Conservation (phyloP, 2,888 invertebrate genomes). For the Acanthococcus lagerstroemiae region DNA sequence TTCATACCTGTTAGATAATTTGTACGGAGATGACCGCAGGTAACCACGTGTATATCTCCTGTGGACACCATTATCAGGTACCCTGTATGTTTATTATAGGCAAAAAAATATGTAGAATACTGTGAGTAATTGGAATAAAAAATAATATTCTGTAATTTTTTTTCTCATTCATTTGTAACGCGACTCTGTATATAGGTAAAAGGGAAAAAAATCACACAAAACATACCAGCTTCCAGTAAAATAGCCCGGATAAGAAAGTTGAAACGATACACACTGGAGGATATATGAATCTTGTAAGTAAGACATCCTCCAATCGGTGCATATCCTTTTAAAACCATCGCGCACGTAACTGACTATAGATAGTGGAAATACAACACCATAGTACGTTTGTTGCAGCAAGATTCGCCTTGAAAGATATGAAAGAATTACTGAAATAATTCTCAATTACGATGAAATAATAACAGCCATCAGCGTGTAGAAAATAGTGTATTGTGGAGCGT, state of each 20-base stretch:
- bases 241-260: background rate
- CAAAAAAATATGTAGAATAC: background rate
- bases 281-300: background rate
- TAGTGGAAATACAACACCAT: background rate
- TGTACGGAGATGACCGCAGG: background rate
- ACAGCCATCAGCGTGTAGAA: too few species aligned
- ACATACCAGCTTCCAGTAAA: background rate
- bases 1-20: background rate
- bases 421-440: background rate
- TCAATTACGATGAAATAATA: too few species aligned
- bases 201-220: background rate
- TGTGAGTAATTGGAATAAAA: background rate
- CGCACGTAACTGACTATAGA: background rate
- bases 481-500: too few species aligned
- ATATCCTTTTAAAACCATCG: background rate
- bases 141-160: background rate
- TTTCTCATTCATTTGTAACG: background rate
- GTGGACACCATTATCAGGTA: background rate
- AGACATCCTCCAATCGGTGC: background rate
- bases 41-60: background rate
- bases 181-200: background rate
- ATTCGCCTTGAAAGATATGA: background rate
- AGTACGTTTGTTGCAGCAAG: background rate
- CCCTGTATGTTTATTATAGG: background rate
- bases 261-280: background rate